Percentiles rank a stretch among this genome's conserved stretches.
Conservation (phyloP, 2,888 invertebrate genomes). For the Brachyptera putata region DNA sequence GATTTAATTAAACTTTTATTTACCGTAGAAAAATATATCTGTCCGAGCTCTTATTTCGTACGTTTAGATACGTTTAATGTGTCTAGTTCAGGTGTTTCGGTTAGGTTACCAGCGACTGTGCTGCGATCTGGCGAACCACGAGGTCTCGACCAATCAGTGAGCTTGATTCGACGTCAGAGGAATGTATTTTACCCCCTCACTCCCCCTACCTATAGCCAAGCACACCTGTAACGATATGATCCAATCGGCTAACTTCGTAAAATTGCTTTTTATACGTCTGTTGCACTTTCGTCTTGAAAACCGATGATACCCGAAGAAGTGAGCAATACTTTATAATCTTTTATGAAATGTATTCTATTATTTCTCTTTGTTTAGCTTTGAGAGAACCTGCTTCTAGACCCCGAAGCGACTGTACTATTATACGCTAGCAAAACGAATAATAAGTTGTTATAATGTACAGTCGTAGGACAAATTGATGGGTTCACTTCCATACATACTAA, state of each 20-base stretch:
- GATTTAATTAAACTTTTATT: background rate
- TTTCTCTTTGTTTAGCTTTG: slow-evolving; percentile 22
- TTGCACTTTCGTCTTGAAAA: background rate
- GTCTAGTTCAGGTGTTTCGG: slow-evolving; percentile 9
- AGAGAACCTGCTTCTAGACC: slow-evolving; percentile 25
- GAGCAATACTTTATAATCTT: background rate
- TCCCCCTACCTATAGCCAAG: background rate
- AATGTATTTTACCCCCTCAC: background rate
- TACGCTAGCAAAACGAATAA: slow-evolving; percentile 21
- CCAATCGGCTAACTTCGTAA: slow-evolving; percentile 8
- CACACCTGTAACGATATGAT: background rate
- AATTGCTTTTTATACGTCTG: background rate
- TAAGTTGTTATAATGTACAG: background rate
- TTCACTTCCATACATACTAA: too few species aligned
- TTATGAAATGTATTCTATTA: slow-evolving; percentile 15
- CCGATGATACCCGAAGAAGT: slow-evolving; percentile 4
- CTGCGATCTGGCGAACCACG: slow-evolving; percentile 4
- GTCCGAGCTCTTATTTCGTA: too few species aligned
- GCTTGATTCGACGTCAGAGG: background rate
- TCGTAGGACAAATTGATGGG: background rate
- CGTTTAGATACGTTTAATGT: too few species aligned
- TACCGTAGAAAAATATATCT: too few species aligned
- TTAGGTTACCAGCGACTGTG: slow-evolving; percentile 9
- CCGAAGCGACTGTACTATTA: slow-evolving; percentile 25
- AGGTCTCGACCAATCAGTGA: slow-evolving; percentile 1